Evolutionary conservation across 2,888 invertebrate genomes (phyloP).

Genomic region (Coronaproctus castanopsis): DNA sequence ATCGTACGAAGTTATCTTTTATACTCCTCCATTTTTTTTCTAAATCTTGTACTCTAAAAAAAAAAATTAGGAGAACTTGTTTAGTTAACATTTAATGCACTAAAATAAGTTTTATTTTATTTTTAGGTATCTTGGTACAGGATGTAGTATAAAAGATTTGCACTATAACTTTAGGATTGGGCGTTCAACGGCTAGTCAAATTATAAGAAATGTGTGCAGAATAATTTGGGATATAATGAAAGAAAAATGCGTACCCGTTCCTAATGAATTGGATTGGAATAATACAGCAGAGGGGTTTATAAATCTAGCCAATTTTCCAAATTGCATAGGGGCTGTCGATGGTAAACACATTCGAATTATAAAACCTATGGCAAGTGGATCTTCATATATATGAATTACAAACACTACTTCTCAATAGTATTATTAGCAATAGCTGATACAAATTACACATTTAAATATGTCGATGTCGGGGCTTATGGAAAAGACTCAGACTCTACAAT

Average conservation of each 20-base stretch:
- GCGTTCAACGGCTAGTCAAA: too few species aligned
- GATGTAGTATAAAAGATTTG: too few species aligned
- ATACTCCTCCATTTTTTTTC: too few species aligned
- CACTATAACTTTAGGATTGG: too few species aligned
- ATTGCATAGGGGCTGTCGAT: constrained; percentile 11
- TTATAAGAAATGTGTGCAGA: too few species aligned
- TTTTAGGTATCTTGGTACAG: too few species aligned
- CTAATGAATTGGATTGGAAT: not conserved
- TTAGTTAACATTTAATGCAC: too few species aligned
- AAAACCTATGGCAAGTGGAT: constrained; percentile 6
- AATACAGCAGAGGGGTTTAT: not conserved
- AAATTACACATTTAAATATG: constrained; percentile 7
- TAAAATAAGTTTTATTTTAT: too few species aligned
- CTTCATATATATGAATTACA: constrained; percentile 13
- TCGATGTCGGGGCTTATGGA: constrained; percentile 11
- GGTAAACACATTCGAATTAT: constrained; percentile 10
- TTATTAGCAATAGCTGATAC: constrained; percentile 12
- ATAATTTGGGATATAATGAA: not conserved
- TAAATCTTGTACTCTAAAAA: too few species aligned
- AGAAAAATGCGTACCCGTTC: constrained; percentile 2
- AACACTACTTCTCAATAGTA: constrained; percentile 6
- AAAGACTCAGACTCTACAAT: constrained; percentile 11
- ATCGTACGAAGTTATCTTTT: too few species aligned
- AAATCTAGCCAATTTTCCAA: constrained; percentile 8
- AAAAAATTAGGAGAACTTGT: too few species aligned